phyloP scores from a whole-genome alignment of 1,140 invertebrate species.

The Calephelis nemesis region DNA sequence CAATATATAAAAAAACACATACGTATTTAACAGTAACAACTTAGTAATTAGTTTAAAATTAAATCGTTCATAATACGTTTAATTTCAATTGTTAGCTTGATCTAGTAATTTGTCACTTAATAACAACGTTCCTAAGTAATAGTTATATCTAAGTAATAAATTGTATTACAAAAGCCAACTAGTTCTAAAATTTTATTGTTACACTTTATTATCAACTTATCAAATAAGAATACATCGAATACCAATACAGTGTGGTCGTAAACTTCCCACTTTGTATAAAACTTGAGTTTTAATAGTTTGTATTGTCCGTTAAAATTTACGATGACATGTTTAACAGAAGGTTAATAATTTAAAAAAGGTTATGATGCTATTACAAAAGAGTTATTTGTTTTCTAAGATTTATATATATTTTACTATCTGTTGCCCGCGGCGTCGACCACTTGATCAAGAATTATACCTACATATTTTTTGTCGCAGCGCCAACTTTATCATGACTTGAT shows the following conservation, averaged over 20 bases:
- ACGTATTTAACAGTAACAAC: too few species aligned
- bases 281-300: conserved; percentile 46
- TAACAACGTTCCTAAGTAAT: conserved; percentile 57
- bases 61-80: too few species aligned
- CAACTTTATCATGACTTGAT: too few species aligned
- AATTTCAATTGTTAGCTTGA: conserved; percentile 27
- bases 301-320: conserved; percentile 45
- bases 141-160: conserved; percentile 48
- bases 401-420: not conserved
- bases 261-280: conserved; percentile 43
- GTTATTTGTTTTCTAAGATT: conserved; percentile 7
- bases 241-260: conserved; percentile 45
- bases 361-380: conserved; percentile 6
- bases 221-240: conserved; percentile 46
- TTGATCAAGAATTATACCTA: too few species aligned
- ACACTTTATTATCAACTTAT: conserved; percentile 59
- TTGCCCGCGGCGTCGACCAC: too few species aligned
- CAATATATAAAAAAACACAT: conserved; percentile 26
- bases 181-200: conserved; percentile 59
- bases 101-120: conserved; percentile 61
- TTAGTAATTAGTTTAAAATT: too few species aligned
- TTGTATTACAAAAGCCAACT: conserved; percentile 60
- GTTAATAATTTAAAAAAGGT: conserved; percentile 23
- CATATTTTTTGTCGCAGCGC: too few species aligned
- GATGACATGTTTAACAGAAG: conserved; percentile 42